phyloP scores from a whole-genome alignment of 2,888 invertebrate species.

The Drosophila ustulata region DNA sequence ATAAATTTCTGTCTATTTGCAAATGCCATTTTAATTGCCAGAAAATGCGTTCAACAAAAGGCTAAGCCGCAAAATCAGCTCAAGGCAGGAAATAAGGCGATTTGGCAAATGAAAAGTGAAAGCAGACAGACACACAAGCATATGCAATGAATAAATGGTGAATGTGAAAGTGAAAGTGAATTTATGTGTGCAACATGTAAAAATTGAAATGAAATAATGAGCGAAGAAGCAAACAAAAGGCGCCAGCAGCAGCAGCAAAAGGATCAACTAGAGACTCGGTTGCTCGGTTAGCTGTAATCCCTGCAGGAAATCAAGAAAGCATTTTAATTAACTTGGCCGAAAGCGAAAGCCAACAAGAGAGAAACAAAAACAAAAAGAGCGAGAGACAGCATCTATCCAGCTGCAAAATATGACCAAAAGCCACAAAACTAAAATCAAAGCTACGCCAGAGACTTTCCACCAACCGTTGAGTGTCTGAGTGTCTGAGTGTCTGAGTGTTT shows the following conservation, averaged over 20 bases:
- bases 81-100: constrained; percentile 16
- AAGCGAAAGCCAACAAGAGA: constrained; percentile 24
- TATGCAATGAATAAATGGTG: background rate
- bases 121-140: background rate
- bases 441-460: constrained; percentile 51
- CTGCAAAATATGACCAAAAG: constrained; percentile 70
- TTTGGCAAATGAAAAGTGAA: constrained; percentile 19
- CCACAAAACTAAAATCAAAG: constrained; percentile 77
- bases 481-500: background rate
- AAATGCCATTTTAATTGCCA: constrained; percentile 9
- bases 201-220: constrained; percentile 15
- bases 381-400: background rate
- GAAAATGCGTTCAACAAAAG: background rate
- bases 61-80: constrained; percentile 9
- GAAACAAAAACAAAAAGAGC: constrained; percentile 3
- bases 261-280: constrained; percentile 14
- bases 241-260: constrained; percentile 1
- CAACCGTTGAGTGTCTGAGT: constrained; percentile 22
- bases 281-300: constrained; percentile 58
- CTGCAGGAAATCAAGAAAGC: constrained; percentile 75
- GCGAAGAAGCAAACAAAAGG: constrained; percentile 16
- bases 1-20: constrained; percentile 4
- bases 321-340: constrained; percentile 74
- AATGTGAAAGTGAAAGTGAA: constrained; percentile 10
- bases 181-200: constrained; percentile 31